Evolutionary conservation across 2,113 vertebrate genomes (phyloP).

Genomic region (Thalassarche chlororhynchos): DNA sequence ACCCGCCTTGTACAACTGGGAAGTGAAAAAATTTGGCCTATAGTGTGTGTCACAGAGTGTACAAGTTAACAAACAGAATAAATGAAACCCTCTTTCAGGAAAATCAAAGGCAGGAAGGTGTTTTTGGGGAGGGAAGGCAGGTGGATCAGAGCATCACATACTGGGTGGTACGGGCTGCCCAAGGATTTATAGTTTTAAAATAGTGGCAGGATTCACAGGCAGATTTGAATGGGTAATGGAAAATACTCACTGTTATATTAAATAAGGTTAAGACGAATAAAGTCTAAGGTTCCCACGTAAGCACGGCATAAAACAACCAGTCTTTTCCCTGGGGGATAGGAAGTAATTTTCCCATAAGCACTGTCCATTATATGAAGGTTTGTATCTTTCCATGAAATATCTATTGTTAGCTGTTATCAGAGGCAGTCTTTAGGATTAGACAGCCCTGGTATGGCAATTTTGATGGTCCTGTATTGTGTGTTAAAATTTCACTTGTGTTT

Average conservation of each 20-base stretch:
- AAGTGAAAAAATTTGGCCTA: background rate
- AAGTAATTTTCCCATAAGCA: background rate
- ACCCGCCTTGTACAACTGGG: background rate
- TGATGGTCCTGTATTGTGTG: background rate
- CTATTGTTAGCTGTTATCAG: background rate
- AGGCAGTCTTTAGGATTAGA: background rate
- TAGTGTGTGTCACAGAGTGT: background rate
- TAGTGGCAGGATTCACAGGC: background rate
- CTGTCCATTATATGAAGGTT: background rate
- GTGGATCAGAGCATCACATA: background rate
- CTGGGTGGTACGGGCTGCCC: background rate
- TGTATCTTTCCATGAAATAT: background rate
- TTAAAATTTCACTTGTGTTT: background rate
- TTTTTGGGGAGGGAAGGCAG: background rate
- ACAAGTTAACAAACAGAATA: background rate
- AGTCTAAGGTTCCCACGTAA: background rate
- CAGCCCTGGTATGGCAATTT: background rate
- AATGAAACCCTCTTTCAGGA: background rate
- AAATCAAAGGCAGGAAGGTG: background rate
- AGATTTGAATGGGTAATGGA: background rate
- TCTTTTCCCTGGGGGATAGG: background rate
- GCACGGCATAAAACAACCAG: background rate
- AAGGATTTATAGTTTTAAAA: background rate
- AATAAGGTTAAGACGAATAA: background rate
- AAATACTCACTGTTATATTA: background rate